These are phyloP conservation scores for Heliconius cydno DNA, from an alignment of 2,888 invertebrate genomes.

Conservation along the genomic window DNA sequence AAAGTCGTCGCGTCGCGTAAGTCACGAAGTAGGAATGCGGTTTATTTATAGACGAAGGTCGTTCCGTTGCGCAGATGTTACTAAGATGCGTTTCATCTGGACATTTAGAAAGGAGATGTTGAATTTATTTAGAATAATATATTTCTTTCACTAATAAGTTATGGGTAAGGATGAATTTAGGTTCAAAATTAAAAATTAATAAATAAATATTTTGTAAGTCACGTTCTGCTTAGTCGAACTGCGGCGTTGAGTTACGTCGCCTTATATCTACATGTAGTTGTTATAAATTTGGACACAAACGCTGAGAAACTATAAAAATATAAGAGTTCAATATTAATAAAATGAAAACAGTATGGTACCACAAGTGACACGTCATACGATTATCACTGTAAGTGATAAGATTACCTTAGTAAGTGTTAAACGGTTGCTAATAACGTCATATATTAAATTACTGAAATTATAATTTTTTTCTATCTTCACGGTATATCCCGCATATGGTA, in stretches of 20 bases:
- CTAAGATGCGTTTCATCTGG: constrained; percentile 25
- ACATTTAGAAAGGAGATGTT: not conserved
- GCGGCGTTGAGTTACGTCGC: constrained; percentile 6
- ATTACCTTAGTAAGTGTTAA: not conserved
- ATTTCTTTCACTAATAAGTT: not conserved
- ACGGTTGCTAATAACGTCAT: not conserved
- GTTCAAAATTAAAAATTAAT: too few relatives aligned
- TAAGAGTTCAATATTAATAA: not conserved
- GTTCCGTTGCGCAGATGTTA: constrained; percentile 45
- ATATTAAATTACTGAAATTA: not conserved
- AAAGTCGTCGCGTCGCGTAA: constrained; percentile 52
- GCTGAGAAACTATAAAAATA: too few relatives aligned
- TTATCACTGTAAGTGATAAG: not conserved
- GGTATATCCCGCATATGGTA: not conserved
- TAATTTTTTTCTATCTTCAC: not conserved
- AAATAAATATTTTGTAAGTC: not conserved
- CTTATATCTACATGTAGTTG: not conserved
- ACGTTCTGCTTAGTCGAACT: not conserved
- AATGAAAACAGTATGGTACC: not conserved
- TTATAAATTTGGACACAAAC: not conserved
- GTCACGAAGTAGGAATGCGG: constrained; percentile 62
- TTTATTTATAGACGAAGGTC: constrained; percentile 74
- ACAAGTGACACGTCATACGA: not conserved
- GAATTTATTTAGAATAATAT: not conserved
- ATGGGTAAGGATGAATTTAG: too few relatives aligned